phyloP scores from a whole-genome alignment of 1,140 invertebrate species.

The Drosophila pruinosa region DNA sequence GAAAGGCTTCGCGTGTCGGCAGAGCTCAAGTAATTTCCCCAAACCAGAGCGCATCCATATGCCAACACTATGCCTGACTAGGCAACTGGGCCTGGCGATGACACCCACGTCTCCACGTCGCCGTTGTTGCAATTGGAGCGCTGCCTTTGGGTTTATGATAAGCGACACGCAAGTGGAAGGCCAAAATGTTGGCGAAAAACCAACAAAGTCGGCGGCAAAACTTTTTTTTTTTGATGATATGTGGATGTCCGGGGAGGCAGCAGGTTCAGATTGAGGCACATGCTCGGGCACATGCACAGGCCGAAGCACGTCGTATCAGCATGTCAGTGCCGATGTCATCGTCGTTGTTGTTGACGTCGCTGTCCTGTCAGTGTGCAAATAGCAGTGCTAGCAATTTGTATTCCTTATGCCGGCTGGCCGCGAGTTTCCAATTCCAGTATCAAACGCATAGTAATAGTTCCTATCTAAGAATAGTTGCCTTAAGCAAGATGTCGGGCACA shows the following conservation, averaged over 20 bases:
- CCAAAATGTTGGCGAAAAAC: constrained; percentile 36
- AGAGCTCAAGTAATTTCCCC: constrained; percentile 36
- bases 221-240: constrained; percentile 56
- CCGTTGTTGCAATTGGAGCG: constrained; percentile 68
- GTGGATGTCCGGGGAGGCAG: constrained; percentile 34
- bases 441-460: constrained; percentile 1
- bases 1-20: constrained; percentile 59
- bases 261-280: not conserved
- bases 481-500: constrained; percentile 22
- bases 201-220: constrained; percentile 37
- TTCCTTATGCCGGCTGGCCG: constrained; percentile 47
- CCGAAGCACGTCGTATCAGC: constrained; percentile 50
- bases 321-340: constrained; percentile 15
- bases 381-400: constrained; percentile 71
- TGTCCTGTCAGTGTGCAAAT: constrained; percentile 65
- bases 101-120: constrained; percentile 69
- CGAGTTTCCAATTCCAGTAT: constrained; percentile 7
- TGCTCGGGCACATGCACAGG: not conserved
- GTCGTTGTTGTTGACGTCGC: constrained; percentile 30
- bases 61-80: constrained; percentile 60
- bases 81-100: constrained; percentile 50
- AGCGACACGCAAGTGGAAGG: constrained; percentile 68
- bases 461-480: too few species aligned
- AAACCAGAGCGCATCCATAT: constrained; percentile 41
- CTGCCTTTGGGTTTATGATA: constrained; percentile 66